Conservation (phyloP, 2,888 invertebrate genomes). For the Epirrhoe alternata region DNA sequence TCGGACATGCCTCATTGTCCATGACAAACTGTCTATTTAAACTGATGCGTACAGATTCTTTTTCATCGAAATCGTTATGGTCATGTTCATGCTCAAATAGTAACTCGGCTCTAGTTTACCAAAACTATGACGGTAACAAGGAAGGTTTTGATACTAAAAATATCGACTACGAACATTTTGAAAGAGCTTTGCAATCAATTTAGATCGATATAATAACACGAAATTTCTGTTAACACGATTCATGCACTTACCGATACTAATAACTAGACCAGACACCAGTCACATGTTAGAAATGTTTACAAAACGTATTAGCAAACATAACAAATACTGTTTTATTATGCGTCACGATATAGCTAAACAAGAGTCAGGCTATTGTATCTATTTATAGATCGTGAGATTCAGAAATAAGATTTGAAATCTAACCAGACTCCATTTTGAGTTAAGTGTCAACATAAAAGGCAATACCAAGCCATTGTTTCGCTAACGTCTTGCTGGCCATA, state of each 20-base stretch:
- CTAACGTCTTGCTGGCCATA: not conserved
- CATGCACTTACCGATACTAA: not conserved
- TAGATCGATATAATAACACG: not conserved
- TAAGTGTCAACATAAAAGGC: not conserved
- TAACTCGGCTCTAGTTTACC: too few species aligned
- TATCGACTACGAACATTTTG: not conserved
- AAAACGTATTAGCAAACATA: not conserved
- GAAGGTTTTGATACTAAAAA: not conserved
- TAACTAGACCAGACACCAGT: not conserved
- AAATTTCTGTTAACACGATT: not conserved
- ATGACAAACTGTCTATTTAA: too few species aligned
- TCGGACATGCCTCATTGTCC: too few species aligned
- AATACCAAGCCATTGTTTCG: not conserved
- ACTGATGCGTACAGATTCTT: too few species aligned
- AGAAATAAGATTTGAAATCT: not conserved
- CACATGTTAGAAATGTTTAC: not conserved
- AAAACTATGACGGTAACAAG: not conserved
- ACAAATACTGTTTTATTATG: not conserved
- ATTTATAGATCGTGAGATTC: not conserved
- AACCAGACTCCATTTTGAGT: not conserved
- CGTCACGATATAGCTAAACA: not conserved
- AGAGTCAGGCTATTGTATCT: not conserved
- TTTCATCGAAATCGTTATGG: too few species aligned
- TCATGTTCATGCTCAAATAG: too few species aligned
- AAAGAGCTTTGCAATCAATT: not conserved